A percentile compares a stretch with the other conserved stretches of the same genome.
Conservation (phyloP, 2,888 invertebrate species). For the Dascillus cervinus region DNA sequence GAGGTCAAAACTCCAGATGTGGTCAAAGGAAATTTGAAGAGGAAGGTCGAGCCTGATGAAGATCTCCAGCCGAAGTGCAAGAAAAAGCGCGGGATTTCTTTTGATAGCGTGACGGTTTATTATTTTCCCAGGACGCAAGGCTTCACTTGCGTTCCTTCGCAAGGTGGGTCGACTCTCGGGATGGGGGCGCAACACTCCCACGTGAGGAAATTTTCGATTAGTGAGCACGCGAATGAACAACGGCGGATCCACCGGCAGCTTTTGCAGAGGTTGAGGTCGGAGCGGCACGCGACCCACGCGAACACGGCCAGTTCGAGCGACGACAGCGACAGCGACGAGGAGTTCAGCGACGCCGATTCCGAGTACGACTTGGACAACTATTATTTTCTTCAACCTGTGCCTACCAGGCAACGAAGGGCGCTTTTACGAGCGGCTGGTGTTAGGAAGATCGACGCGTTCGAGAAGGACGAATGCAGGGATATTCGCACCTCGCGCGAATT, state of each 20-base stretch:
- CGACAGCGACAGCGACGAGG: slow-evolving; percentile 58
- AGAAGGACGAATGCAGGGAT: slow-evolving; percentile 90
- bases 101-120: slow-evolving; percentile 88
- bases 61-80: slow-evolving; percentile 49
- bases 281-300: slow-evolving; percentile 47
- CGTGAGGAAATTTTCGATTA: slow-evolving; percentile 70
- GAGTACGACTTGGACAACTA: slow-evolving; percentile 84
- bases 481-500: slow-evolving; percentile 88
- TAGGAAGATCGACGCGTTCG: slow-evolving; percentile 83
- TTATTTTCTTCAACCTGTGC: slow-evolving; percentile 87
- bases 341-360: slow-evolving; percentile 76
- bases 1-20: slow-evolving; percentile 25
- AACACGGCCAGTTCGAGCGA: slow-evolving; percentile 47
- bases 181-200: slow-evolving; percentile 73
- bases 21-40: slow-evolving; percentile 62
- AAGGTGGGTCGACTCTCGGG: slow-evolving; percentile 86
- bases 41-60: slow-evolving; percentile 47
- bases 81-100: slow-evolving; percentile 75
- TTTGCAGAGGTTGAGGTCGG: slow-evolving; percentile 61
- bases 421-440: slow-evolving; percentile 88
- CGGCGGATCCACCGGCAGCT: slow-evolving; percentile 77
- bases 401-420: slow-evolving; percentile 82
- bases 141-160: slow-evolving; percentile 85
- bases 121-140: slow-evolving; percentile 92
- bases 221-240: slow-evolving; percentile 86